phyloP scores from a whole-genome alignment of 2,888 invertebrate species.

The Eueremaeus valkanovi region DNA sequence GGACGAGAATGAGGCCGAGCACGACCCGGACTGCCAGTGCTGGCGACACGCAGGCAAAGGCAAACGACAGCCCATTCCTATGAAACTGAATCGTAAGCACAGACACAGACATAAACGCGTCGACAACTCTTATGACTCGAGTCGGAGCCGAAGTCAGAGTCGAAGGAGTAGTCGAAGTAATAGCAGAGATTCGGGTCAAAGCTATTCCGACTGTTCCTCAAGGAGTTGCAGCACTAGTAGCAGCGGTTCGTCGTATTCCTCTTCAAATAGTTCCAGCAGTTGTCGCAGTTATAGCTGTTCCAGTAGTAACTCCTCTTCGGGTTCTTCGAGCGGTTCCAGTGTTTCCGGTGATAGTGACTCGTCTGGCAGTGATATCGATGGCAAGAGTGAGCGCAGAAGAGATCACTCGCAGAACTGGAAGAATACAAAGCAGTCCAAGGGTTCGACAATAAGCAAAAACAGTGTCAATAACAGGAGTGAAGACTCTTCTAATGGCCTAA shows the following conservation, averaged over 20 bases:
- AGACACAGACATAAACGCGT: slow-evolving; percentile 10
- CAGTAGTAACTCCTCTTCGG: slow-evolving; percentile 46
- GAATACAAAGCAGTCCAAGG: slow-evolving; percentile 4
- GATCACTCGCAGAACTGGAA: not conserved
- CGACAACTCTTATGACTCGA: slow-evolving; percentile 8
- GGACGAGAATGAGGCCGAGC: not conserved
- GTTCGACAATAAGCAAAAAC: not conserved
- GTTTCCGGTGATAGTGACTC: slow-evolving; percentile 34
- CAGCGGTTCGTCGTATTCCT: slow-evolving; percentile 49
- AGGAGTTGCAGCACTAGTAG: slow-evolving; percentile 46
- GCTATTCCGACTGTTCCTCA: slow-evolving; percentile 20
- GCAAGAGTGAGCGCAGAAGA: not conserved
- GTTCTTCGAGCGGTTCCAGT: slow-evolving; percentile 32
- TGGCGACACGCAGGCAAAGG: slow-evolving; percentile 37
- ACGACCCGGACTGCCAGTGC: slow-evolving; percentile 30
- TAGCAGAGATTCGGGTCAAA: slow-evolving; percentile 21
- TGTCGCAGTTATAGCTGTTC: slow-evolving; percentile 46
- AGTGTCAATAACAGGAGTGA: not conserved
- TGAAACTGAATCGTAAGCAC: slow-evolving; percentile 19
- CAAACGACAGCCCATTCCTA: slow-evolving; percentile 36
- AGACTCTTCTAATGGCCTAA: slow-evolving; percentile 6
- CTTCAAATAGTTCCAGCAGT: slow-evolving; percentile 47
- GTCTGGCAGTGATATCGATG: slow-evolving; percentile 29
- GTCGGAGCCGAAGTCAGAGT: slow-evolving; percentile 11
- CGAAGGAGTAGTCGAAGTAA: slow-evolving; percentile 12